phyloP scores from a whole-genome alignment of 92 coral and sea anemone species.

The Pocillopora grandis region DNA sequence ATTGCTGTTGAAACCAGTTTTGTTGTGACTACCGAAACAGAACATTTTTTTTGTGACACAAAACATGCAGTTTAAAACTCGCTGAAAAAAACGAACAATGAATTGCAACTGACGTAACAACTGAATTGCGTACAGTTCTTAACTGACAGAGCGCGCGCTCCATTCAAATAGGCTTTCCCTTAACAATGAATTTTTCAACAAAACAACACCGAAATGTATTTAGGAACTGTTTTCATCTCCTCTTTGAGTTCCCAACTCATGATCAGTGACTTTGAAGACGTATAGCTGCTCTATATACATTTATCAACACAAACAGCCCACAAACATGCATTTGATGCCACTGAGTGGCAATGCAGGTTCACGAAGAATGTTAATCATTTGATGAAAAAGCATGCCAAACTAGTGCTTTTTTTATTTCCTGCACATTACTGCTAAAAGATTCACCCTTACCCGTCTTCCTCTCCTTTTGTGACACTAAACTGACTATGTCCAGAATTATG shows the following conservation, averaged over 20 bases:
- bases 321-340: background rate
- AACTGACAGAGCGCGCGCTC: background rate
- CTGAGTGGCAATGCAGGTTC: slow-evolving; percentile 24
- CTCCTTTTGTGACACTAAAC: slow-evolving; percentile 35
- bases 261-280: too few species aligned
- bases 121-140: too few species aligned
- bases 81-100: too few species aligned
- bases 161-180: background rate
- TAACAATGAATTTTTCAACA: too few species aligned
- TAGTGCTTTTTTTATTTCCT: background rate
- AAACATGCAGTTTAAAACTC: too few species aligned
- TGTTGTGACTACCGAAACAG: background rate
- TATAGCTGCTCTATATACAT: too few species aligned
- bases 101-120: too few species aligned
- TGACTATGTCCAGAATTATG: slow-evolving; percentile 42
- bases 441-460: slow-evolving; percentile 47
- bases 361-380: slow-evolving; percentile 24
- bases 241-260: too few species aligned
- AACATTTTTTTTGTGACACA: background rate
- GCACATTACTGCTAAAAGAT: background rate
- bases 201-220: too few species aligned
- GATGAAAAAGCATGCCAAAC: slow-evolving; percentile 17
- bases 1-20: too few species aligned
- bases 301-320: too few species aligned
- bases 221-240: too few species aligned